Evolutionary conservation across 1,140 invertebrate species (phyloP), one percentile per base, ranked within the genome.

Genomic region (Bathynomus jamesi): DNA sequence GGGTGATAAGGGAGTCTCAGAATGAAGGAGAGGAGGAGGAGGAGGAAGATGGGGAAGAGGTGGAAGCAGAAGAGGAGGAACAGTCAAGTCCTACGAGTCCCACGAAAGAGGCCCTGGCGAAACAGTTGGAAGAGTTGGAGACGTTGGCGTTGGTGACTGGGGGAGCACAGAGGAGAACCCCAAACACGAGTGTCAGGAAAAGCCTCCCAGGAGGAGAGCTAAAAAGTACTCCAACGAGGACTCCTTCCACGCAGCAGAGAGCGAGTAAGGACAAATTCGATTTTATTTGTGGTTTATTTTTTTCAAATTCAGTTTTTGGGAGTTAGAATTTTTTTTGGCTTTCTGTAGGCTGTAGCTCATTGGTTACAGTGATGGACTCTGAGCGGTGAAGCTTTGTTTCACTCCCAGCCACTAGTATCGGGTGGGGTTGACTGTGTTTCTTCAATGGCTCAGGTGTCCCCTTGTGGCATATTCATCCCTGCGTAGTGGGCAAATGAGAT

Each of bases 51-150:
- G 30, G 24, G 29, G 61, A 28, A 13, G 61, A 61, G 24, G 28
- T 31, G 17, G n/a, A 53, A n/a, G 53, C 11, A 62, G 78, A 78
- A 78, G 53, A 78, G 76, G 60, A 68, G 63, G 61, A 53, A 46
- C 61, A 62, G 67, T 62, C 69, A 30, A 70, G 77, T 78, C 70
- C n/a, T n/a, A n/a, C n/a, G n/a, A n/a, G n/a, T n/a, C n/a, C n/a
- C n/a, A n/a, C n/a, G n/a, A 24, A n/a, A 30, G 53, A 61, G 29
- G 24, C 60, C 17, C 10, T 69, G 29, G 67, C 67, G 21, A 28
- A 31, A 27, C 46, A 69, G n/a, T 31, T 69, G 13, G 67, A 61
- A 31, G 67, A 69, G 21, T 30, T 69, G 53, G 67, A 61, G n/a
- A 60, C 13, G 11, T 25, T 69, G 4, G 67, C 67, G 5, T 40